Base-by-base conservation (phyloP, 2,797 vertebrate species). In the Dendrocincla tyrannina region DNA sequence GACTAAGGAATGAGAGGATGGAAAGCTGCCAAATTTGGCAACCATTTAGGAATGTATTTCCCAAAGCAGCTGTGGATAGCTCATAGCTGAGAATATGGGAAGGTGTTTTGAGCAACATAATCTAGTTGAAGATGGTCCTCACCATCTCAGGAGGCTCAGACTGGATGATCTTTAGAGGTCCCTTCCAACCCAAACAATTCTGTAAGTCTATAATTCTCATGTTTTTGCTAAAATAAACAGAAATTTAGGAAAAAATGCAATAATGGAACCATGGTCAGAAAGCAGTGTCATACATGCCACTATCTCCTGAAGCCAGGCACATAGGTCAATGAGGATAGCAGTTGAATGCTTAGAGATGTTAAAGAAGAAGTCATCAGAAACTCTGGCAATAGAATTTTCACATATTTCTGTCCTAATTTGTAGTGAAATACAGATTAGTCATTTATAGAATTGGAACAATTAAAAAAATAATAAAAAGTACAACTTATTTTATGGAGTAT, bases 81-180 rank as follows among this genome's bases (percentile, higher is more conserved):
- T 32, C 5, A 12, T 5, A 33, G 16, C 0, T 59, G 18, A 11
- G 73, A 82, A 15, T 37, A 15, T 67, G 16, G 16, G 19, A 67
- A 79, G 11, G 10, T 33, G 11, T 16, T 85, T 63, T 73, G 16
- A 59, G 22, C 16, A 53, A 37, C 1, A 3, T 10, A 16, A 66
- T 49, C 10, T 42, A 49, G 17, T 17, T 27, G 14, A 47, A 77
- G 11, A 19, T 27, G 6, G 25, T 13, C 28, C 14, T 66, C 12
- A 5, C 10, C 4, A 2, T 1, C 0, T 14, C 18, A 66, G 6
- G 5, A 10, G 3, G 3, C 17, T 76, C 49, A 10, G 4, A 27
- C 8, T 64, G 27, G 18, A 47, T 59, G 10, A 55, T 30, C 17
- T 44, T 19, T 27, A 39, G 77, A 73, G 5, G 6, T 50, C 35